Conservation (phyloP, 1,140 invertebrate species). For the Drosophila jambulina region DNA sequence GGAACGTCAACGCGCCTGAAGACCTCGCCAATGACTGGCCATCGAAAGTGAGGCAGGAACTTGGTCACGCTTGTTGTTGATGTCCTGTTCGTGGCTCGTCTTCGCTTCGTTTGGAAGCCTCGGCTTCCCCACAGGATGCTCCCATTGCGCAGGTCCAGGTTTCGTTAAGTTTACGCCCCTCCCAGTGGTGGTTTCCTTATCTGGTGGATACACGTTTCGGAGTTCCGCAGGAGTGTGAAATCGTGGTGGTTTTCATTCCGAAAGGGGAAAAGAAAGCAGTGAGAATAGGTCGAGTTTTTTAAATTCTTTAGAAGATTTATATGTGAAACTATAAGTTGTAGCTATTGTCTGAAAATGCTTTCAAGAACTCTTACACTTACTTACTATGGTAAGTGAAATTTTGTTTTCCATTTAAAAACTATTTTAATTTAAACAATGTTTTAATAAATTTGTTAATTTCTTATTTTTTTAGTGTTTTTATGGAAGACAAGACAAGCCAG, state of each 20-base stretch:
- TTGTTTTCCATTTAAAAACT: neutral
- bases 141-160: slow-evolving; percentile 46
- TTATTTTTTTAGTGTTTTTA: neutral
- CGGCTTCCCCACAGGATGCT: slow-evolving; percentile 27
- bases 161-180: slow-evolving; percentile 48
- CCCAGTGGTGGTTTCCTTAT: slow-evolving; percentile 1
- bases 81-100: slow-evolving; percentile 19
- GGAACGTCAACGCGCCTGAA: slow-evolving; percentile 67
- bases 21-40: slow-evolving; percentile 77
- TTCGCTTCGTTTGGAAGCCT: slow-evolving; percentile 2
- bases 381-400: neutral
- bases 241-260: slow-evolving; percentile 1
- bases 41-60: slow-evolving; percentile 37
- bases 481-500: no score
- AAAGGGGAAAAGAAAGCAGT: neutral
- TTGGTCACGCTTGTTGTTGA: slow-evolving; percentile 49
- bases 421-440: accelerated
- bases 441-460: neutral
- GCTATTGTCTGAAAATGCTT: neutral
- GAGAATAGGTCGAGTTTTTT: neutral
- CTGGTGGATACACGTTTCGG: slow-evolving; percentile 1
- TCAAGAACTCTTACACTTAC: neutral
- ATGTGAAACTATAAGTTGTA: neutral
- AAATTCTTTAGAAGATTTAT: neutral
- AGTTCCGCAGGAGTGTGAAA: neutral